A percentile compares a stretch with the other conserved stretches of the same genome.
Conservation (phyloP, 92 coral and sea anemone genomes). For the Chrysogorgia sp. region DNA sequence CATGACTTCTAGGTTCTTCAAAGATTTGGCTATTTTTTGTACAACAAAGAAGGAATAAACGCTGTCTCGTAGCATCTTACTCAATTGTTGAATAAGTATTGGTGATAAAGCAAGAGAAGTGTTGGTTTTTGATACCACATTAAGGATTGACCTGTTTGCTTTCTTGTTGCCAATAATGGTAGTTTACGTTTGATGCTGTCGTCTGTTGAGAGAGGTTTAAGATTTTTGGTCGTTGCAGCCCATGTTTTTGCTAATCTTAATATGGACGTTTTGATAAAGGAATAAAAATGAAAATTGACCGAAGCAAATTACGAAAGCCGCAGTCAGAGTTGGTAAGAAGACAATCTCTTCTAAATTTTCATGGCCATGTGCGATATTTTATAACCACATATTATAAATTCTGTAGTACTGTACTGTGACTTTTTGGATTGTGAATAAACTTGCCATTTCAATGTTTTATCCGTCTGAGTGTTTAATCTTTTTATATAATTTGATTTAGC, state of each 20-base stretch:
- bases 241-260: neutral
- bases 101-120: neutral
- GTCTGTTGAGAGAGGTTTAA: neutral
- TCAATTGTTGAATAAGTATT: neutral
- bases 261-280: neutral
- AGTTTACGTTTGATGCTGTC: neutral
- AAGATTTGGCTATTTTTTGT: constrained; percentile 8
- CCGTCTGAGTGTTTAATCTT: neutral
- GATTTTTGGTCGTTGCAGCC: constrained; percentile 10
- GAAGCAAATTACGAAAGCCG: constrained; percentile 92
- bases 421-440: neutral
- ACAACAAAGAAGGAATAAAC: neutral
- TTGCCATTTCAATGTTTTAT: neutral
- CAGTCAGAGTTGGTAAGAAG: constrained; percentile 90
- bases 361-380: constrained; percentile 32
- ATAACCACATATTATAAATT: neutral
- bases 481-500: constrained; percentile 56
- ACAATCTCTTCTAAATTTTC: constrained; percentile 1
- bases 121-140: neutral
- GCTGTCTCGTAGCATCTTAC: neutral
- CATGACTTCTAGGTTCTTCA: constrained; percentile 9
- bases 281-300: constrained; percentile 89
- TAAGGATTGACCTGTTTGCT: neutral
- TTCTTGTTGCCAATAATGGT: neutral
- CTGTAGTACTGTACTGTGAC: too few species aligned